Evolutionary conservation across 1,140 invertebrate genomes (phyloP).

Genomic region (Lordiphosa mommai): DNA sequence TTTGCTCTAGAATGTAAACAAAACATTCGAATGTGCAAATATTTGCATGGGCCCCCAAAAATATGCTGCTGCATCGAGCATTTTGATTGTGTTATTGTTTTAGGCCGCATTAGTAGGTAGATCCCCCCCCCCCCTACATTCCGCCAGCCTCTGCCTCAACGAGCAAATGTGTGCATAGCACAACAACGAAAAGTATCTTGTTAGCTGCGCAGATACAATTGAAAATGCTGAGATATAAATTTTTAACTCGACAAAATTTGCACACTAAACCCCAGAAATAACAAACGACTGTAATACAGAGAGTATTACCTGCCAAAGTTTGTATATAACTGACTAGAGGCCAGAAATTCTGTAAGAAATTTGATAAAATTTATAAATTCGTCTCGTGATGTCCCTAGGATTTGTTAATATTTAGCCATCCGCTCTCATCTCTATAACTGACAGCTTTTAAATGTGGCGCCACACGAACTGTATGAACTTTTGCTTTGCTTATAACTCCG

Average conservation of each 20-base stretch:
- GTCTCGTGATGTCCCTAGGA: no score
- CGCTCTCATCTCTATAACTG: no score
- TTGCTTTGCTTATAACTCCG: no score
- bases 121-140: neutral
- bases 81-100: constrained; percentile 4
- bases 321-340: no score
- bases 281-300: no score
- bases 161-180: neutral
- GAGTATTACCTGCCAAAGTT: no score
- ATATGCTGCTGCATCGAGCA: constrained; percentile 23
- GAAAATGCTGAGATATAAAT: constrained; percentile 60
- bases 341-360: no score
- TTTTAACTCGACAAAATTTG: constrained; percentile 42
- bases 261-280: constrained; percentile 32
- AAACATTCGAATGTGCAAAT: constrained; percentile 55
- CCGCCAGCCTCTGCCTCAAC: neutral
- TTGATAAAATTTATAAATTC: no score
- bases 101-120: neutral
- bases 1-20: constrained; percentile 68
- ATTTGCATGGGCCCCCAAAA: constrained; percentile 54
- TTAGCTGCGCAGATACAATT: constrained; percentile 57
- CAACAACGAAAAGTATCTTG: constrained; percentile 55
- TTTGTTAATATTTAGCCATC: no score
- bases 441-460: no score
- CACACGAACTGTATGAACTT: no score